A percentile compares a stretch with the other conserved stretches of the same genome.
These are phyloP conservation scores for Drosophila gunungcola DNA, from an alignment of 1,140 invertebrate genomes.

Conservation along the genomic window DNA sequence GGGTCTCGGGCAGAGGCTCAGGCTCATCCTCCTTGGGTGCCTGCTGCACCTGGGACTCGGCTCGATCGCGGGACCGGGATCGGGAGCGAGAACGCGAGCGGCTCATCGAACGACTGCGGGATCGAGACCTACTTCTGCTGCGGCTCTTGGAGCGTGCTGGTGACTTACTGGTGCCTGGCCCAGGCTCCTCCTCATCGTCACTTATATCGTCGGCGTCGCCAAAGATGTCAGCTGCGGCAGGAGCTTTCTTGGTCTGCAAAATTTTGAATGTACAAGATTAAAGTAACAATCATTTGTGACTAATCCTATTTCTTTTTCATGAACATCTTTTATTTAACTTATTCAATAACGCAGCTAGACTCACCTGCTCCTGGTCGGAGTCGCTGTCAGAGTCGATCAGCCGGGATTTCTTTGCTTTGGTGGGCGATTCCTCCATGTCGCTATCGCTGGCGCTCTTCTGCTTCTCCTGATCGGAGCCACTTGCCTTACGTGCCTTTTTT, in stretches of 20 bases:
- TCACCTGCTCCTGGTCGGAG: constrained; percentile 60
- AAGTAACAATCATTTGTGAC: too few relatives aligned
- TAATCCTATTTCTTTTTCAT: too few relatives aligned
- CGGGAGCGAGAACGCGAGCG: constrained; percentile 64
- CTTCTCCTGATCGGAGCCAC: constrained; percentile 63
- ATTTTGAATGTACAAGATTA: too few relatives aligned
- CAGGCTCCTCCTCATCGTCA: constrained; percentile 88
- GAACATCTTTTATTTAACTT: too few relatives aligned
- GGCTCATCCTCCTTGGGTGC: constrained; percentile 88
- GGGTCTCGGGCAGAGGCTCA: constrained; percentile 94
- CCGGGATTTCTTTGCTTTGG: constrained; percentile 85
- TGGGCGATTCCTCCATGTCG: constrained; percentile 55
- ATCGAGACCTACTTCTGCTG: constrained; percentile 56
- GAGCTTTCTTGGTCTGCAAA: constrained; percentile 54
- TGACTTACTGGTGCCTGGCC: constrained; percentile 70
- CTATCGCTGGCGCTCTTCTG: constrained; percentile 51
- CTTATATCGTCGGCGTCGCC: constrained; percentile 97
- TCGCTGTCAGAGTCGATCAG: constrained; percentile 86
- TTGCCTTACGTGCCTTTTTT: constrained; percentile 68
- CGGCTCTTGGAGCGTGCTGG: constrained; percentile 54
- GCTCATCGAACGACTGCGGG: constrained; percentile 62
- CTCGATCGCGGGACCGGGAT: constrained; percentile 58
- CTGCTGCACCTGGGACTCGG: constrained; percentile 36
- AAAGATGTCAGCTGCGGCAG: constrained; percentile 92
- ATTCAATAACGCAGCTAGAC: too few relatives aligned